Evolutionary conservation across 2,888 invertebrate species (phyloP), one percentile per base, ranked within the genome.

Genomic region (Epistrophella euchroma): DNA sequence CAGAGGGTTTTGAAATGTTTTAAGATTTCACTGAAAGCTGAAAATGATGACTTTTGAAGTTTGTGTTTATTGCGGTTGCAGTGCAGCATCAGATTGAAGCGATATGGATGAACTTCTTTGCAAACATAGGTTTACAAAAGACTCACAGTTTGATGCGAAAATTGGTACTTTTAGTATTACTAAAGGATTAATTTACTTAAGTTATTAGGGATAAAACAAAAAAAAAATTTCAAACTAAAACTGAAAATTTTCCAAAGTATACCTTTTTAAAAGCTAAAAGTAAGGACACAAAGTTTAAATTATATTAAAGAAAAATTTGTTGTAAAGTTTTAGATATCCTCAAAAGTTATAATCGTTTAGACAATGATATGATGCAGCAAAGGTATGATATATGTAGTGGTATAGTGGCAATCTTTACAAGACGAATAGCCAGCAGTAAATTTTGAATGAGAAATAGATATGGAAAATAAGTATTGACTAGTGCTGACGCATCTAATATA

Each of bases 21-120:
- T 35, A 62, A 62, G 43, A 43, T 62, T 43, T 62, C 28, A 5
- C n/a, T 37, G 13, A 19, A 37, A 58, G 13, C 58, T 58, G 19
- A 13, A 58, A 58, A 13, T 58, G 13, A 32, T 55, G 32, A 55
- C n/a, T 35, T 58, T 37, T 37, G 35, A 19, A 35, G 58, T 19
- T 35, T 58, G 6, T 6, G 15, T 17, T 19, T 15, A 19, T 19
- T 58, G 58, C 19, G 22, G 37, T 37, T 35, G 5, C 11, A 10
- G 11, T 10, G 15, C 35, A 19, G 1, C 10, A 13, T 17, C 32
- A 25, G 17, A 32, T 56, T 56, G 4, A 32, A 32, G 6, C 17
- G 32, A 56, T 32, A 32, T 35, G 17, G 32, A 17, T 56, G 56
- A 22, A 28, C 28, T 28, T 55, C 4, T 15, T 32, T 28, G 15